These are phyloP conservation scores for Hetaerina titia DNA, from an alignment of 2,888 invertebrate genomes.

Conservation along the genomic window DNA sequence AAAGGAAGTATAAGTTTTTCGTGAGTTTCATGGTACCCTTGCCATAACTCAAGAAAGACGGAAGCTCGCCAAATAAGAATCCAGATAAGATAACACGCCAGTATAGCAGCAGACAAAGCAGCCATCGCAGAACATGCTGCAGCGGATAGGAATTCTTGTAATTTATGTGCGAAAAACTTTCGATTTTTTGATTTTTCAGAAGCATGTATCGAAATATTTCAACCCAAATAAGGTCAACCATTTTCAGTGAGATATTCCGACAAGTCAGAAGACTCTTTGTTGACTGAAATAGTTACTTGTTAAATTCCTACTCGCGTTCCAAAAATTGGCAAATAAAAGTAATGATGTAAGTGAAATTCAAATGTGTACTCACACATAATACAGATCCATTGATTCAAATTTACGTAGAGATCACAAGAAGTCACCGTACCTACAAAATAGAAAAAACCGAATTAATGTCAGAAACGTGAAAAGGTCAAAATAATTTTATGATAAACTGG, in stretches of 20 bases:
- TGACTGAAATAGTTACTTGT: no score
- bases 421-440: no score
- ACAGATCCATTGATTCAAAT: no score
- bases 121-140: not conserved
- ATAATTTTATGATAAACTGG: no score
- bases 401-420: no score
- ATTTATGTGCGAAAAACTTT: not conserved
- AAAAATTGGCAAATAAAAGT: no score
- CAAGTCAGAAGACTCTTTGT: not conserved
- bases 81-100: not conserved
- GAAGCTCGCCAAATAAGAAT: not conserved
- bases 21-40: not conserved
- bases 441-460: no score
- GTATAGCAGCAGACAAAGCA: not conserved
- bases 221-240: not conserved
- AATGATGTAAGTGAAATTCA: no score
- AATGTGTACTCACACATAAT: no score
- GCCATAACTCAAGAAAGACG: slow-evolving; percentile 1
- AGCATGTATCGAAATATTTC: not conserved
- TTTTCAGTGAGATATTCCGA: not conserved
- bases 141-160: not conserved
- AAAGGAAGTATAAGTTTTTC: not conserved
- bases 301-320: no score
- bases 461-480: no score
- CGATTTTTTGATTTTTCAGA: not conserved